Percentiles rank a stretch among this genome's conserved stretches.
Conservation (phyloP, 2,888 invertebrate genomes). For the Rhagium mordax region DNA sequence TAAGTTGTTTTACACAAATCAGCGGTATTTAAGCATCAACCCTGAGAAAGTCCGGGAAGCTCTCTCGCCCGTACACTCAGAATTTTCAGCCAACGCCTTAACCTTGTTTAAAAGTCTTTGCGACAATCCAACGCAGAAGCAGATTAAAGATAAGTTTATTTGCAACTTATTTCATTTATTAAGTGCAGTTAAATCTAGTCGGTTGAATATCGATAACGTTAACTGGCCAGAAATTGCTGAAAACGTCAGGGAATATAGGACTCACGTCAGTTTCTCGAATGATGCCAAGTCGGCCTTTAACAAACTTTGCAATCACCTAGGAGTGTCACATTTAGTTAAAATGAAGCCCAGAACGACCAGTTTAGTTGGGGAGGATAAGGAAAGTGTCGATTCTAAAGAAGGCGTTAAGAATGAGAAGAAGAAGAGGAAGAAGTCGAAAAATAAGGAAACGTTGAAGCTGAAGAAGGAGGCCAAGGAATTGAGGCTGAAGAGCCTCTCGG, state of each 20-base stretch:
- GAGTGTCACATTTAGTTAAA: conserved; percentile 64
- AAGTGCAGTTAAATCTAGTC: conserved; percentile 70
- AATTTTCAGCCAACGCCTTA: conserved; percentile 69
- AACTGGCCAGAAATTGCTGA: conserved; percentile 69
- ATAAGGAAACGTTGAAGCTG: conserved; percentile 67
- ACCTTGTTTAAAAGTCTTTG: conserved; percentile 66
- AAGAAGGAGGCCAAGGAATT: conserved; percentile 71
- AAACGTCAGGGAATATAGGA: conserved; percentile 66
- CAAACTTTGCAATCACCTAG: conserved; percentile 68
- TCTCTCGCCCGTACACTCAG: conserved; percentile 70
- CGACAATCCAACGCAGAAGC: conserved; percentile 64
- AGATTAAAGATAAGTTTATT: conserved; percentile 75
- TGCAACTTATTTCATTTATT: conserved; percentile 73
- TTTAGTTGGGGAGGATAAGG: conserved; percentile 50
- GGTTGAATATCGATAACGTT: conserved; percentile 62
- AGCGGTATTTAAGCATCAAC: conserved; percentile 70
- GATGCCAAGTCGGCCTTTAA: conserved; percentile 71
- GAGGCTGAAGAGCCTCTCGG: conserved; percentile 69
- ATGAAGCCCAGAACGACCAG: conserved; percentile 58
- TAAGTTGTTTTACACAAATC: conserved; percentile 76
- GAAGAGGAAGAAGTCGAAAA: conserved; percentile 63
- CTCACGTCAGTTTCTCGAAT: conserved; percentile 65
- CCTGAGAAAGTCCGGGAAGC: conserved; percentile 53
- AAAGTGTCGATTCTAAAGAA: conserved; percentile 47
- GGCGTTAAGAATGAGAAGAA: conserved; percentile 48